These are phyloP conservation scores for Amblyteles armatorius DNA, from an alignment of 2,888 invertebrate species.

Conservation along the genomic window DNA sequence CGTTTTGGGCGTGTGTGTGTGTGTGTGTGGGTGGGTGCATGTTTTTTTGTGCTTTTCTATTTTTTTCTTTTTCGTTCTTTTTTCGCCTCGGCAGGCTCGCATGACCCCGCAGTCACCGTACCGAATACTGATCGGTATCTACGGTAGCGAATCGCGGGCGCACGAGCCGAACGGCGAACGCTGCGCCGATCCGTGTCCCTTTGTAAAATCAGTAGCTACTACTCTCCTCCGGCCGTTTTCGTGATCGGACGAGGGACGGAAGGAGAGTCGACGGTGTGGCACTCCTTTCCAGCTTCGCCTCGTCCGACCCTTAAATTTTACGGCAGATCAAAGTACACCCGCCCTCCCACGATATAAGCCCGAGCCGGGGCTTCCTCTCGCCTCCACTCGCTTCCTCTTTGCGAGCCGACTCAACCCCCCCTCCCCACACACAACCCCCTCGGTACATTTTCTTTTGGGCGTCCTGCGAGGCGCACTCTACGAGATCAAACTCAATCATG, in stretches of 20 bases:
- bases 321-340: conserved; percentile 69
- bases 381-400: background rate
- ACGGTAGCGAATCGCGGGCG: conserved; percentile 41
- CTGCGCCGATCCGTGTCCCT: conserved; percentile 73
- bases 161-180: conserved; percentile 55
- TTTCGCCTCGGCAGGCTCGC: conserved; percentile 66
- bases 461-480: conserved; percentile 38
- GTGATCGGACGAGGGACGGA: conserved; percentile 59
- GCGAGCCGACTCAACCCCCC: background rate
- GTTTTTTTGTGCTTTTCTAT: conserved; percentile 17
- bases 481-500: conserved; percentile 47
- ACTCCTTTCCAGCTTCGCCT: conserved; percentile 57
- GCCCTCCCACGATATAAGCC: conserved; percentile 66
- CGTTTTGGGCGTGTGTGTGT: background rate
- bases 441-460: conserved; percentile 7
- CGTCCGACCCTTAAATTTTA: conserved; percentile 67
- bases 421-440: background rate
- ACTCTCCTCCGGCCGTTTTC: conserved; percentile 72
- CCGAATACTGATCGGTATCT: conserved; percentile 75
- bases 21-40: background rate
- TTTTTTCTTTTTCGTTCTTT: conserved; percentile 51
- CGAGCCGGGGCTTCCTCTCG: conserved; percentile 26
- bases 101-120: conserved; percentile 73
- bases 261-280: conserved; percentile 42
- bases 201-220: conserved; percentile 78